These are phyloP conservation scores for Alexandromys fortis DNA, from an alignment of 2,113 vertebrate genomes.

Conservation along the genomic window DNA sequence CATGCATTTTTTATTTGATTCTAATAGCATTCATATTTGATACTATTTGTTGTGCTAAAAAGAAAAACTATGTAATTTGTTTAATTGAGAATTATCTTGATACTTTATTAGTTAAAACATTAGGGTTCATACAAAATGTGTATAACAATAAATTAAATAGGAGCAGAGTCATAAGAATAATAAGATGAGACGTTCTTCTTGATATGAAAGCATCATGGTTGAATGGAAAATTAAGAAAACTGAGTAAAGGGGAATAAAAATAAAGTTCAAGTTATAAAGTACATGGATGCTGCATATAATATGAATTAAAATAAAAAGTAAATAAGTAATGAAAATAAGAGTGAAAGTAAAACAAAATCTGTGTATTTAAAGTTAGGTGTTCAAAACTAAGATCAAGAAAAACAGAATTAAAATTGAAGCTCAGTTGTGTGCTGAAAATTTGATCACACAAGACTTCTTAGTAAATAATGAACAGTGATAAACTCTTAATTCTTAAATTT, in stretches of 20 bases:
- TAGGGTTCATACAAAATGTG: background rate
- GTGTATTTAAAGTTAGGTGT: background rate
- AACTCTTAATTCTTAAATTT: background rate
- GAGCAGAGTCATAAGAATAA: background rate
- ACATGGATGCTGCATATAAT: background rate
- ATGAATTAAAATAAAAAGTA: background rate
- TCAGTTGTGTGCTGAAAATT: background rate
- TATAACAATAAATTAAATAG: slow-evolving; percentile 20
- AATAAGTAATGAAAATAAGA: slow-evolving; percentile 39
- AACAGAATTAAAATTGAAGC: background rate
- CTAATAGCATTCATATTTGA: slow-evolving; percentile 12
- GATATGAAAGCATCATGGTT: background rate
- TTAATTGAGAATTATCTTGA: background rate
- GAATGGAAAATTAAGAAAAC: background rate
- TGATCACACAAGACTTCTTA: background rate
- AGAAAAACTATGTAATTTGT: background rate
- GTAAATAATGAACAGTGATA: background rate
- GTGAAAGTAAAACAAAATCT: background rate
- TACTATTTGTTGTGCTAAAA: background rate
- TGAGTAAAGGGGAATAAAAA: background rate
- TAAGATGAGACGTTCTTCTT: background rate
- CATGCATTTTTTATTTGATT: background rate
- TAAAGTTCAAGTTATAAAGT: slow-evolving; percentile 17
- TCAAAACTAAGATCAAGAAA: slow-evolving; percentile 33
- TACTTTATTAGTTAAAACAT: background rate